These are phyloP conservation scores for Drosophila sturtevanti DNA, from an alignment of 1,140 invertebrate genomes.

Conservation along the genomic window DNA sequence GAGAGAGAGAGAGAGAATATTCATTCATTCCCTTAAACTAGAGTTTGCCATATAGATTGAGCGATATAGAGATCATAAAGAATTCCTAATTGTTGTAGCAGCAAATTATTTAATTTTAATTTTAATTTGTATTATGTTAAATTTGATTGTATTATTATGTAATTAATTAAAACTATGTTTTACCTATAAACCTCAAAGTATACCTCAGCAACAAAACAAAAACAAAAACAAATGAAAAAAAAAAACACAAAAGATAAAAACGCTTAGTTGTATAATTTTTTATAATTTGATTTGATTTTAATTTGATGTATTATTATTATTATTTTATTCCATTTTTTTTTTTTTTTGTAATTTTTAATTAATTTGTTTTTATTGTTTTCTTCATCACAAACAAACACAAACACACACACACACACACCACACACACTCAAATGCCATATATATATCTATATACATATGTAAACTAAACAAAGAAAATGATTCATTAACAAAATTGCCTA, in stretches of 20 bases:
- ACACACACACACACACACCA: slow-evolving; percentile 16
- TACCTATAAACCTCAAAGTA: slow-evolving; percentile 54
- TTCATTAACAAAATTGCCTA: slow-evolving; percentile 58
- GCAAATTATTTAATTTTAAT: slow-evolving; percentile 72
- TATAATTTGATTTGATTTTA: slow-evolving; percentile 12
- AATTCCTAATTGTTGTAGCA: slow-evolving; percentile 80
- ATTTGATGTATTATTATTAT: slow-evolving; percentile 14
- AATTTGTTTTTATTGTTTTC: slow-evolving; percentile 41
- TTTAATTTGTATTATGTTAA: slow-evolving; percentile 58
- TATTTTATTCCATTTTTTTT: slow-evolving; percentile 10
- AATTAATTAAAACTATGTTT: slow-evolving; percentile 45
- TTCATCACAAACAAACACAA: slow-evolving; percentile 19
- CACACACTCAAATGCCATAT: slow-evolving; percentile 60
- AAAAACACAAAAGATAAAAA: slow-evolving; percentile 26
- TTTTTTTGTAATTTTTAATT: slow-evolving; percentile 14
- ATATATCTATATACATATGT: slow-evolving; percentile 44
- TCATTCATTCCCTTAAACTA: slow-evolving; percentile 44
- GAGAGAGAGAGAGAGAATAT: background rate
- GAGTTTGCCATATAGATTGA: slow-evolving; percentile 34
- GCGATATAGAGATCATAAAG: background rate
- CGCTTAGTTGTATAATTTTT: slow-evolving; percentile 36
- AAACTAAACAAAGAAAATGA: slow-evolving; percentile 35
- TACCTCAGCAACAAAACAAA: slow-evolving; percentile 60
- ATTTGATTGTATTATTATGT: slow-evolving; percentile 67
- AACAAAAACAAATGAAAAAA: slow-evolving; percentile 8